Conservation (phyloP, 2,888 invertebrate species). For the Clistopyga incitator region DNA sequence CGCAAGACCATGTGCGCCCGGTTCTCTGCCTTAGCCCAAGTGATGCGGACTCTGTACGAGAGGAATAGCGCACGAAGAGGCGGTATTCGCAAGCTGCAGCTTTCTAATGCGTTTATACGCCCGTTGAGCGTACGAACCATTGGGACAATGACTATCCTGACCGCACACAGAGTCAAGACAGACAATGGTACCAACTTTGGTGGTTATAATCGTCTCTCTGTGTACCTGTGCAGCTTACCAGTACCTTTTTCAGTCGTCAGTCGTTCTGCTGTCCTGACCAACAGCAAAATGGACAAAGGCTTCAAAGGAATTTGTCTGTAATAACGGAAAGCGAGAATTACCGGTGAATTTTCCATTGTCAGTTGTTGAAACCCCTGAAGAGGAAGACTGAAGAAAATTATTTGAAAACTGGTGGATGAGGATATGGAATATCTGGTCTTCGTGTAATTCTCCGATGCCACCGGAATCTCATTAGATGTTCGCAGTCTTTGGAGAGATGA, state of each 20-base stretch:
- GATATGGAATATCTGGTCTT: not conserved
- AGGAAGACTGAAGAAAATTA: constrained; percentile 18
- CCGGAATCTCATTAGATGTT: constrained; percentile 20
- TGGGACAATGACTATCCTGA: constrained; percentile 60
- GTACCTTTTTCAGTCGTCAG: constrained; percentile 52
- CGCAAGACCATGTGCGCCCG: constrained; percentile 25
- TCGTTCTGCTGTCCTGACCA: constrained; percentile 3
- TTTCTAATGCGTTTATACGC: constrained; percentile 60
- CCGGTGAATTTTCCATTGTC: constrained; percentile 2
- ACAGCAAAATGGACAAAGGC: constrained; percentile 15
- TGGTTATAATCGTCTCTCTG: constrained; percentile 53
- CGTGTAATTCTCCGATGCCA: constrained; percentile 34
- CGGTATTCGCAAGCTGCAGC: constrained; percentile 46
- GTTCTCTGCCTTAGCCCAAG: constrained; percentile 58
- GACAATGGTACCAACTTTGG: constrained; percentile 57
- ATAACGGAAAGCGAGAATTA: constrained; percentile 5
- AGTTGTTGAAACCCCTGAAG: not conserved
- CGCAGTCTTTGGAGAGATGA: not conserved
- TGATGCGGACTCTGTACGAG: constrained; percentile 24
- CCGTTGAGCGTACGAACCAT: constrained; percentile 12
- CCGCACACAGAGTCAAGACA: constrained; percentile 42
- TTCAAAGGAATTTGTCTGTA: constrained; percentile 13
- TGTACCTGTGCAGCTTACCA: constrained; percentile 28
- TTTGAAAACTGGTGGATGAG: not conserved
- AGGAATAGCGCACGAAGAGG: constrained; percentile 24